Base-by-base conservation (phyloP, 2,888 invertebrate genomes). In the Lasioglossum lativentre region DNA sequence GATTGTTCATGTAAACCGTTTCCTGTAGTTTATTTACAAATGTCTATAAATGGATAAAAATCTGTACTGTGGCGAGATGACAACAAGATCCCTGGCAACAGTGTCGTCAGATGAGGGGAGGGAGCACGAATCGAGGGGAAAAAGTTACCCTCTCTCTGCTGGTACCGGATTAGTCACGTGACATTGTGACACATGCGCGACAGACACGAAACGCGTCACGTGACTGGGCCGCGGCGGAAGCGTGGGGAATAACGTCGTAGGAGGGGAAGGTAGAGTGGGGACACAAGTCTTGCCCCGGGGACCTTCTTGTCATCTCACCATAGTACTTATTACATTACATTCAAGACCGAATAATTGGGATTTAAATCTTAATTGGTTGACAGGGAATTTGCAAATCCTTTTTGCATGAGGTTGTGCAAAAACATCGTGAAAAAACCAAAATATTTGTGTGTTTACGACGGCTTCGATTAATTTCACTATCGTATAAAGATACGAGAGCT, bases 381-480 rank as follows among this genome's bases (percentile, higher is more conserved):
- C 63, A 16, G 30, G 5, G 30, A 5, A 63, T 30, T 16, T 68
- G 34, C 30, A 0, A 30, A 14, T 16, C 30, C 38, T 40, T 23
- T 14, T 45, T 34, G 34, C 30, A 59, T 2, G n/a, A 63, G 23
- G 40, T 40, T 10, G 19, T 42, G 23, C 12, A 19, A 12, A 10
- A 16, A 16, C 34, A 27, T 14, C 30, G 14, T 63, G 1, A n/a
- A 70, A 45, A 38, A 42, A 30, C 0, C 23, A 3, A 56, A 40
- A 42, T 63, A 16, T 70, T 2, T 45, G 42, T 2, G 27, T 56
- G 52, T 34, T 27, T 74, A 52, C 47, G 47, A 68, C n/a, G 27
- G 47, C 19, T 34, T 47, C 77, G 63, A 84, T 83, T 83, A 78
- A 83, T 84, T 83, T 70, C 19, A n/a, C 47, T 14, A 74, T 42